Evolutionary conservation across 2,888 invertebrate species (phyloP).

Genomic region (Nymphalis c-album): DNA sequence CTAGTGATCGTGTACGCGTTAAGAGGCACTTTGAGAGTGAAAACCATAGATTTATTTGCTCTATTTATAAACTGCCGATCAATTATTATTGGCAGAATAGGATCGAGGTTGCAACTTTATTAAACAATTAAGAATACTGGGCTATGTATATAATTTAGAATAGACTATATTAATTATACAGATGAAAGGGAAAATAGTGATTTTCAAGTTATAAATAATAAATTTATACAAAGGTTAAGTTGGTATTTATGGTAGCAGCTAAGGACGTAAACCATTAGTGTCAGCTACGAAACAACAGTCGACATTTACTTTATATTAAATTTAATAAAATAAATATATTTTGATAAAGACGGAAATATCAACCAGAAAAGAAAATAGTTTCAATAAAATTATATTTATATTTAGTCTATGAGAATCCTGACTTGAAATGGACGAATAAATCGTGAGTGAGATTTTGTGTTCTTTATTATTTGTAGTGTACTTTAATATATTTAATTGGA

Average conservation of each 20-base stretch:
- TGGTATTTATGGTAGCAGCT: slow-evolving; percentile 22
- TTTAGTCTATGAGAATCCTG: too few relatives aligned
- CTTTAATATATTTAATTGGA: too few relatives aligned
- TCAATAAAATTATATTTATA: too few relatives aligned
- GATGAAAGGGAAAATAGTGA: not conserved
- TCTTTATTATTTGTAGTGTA: too few relatives aligned
- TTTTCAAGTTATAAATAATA: slow-evolving; percentile 11
- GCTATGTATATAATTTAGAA: not conserved
- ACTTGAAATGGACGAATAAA: too few relatives aligned
- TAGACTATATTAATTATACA: not conserved
- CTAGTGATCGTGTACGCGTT: too few relatives aligned
- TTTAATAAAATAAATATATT: not conserved
- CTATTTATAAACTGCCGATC: too few relatives aligned
- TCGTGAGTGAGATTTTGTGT: too few relatives aligned
- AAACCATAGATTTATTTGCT: too few relatives aligned
- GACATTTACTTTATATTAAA: slow-evolving; percentile 2
- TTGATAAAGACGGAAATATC: not conserved
- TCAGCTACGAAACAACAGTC: slow-evolving; percentile 17
- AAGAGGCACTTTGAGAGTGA: too few relatives aligned
- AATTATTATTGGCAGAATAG: not conserved
- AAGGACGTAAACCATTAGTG: slow-evolving; percentile 10
- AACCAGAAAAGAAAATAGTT: too few relatives aligned
- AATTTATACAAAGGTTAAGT: slow-evolving; percentile 22
- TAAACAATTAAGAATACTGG: not conserved
- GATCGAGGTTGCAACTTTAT: not conserved